Conservation (phyloP, 2,797 vertebrate species). For the Tamandua tetradactyla region DNA sequence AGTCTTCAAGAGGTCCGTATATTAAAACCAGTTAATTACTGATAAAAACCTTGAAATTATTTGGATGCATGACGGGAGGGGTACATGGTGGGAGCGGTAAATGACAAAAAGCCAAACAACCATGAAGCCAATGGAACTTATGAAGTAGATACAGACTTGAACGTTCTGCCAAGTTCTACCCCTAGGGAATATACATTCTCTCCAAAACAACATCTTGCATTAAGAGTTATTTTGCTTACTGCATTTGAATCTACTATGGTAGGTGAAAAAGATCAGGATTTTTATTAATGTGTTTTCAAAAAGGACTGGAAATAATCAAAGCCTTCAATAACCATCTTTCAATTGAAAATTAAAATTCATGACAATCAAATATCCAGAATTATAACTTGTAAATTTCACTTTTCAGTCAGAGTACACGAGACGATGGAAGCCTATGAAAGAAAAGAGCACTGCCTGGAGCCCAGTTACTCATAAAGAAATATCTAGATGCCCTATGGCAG, state of each 20-base stretch:
- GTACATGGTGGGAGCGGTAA: not conserved
- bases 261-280: not conserved
- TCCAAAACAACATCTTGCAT: not conserved
- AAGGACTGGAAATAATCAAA: constrained; percentile 46
- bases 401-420: constrained; percentile 28
- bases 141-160: not conserved
- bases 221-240: not conserved
- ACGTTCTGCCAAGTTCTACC: not conserved
- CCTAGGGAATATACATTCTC: not conserved
- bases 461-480: not conserved
- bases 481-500: not conserved
- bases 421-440: not conserved
- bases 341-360: constrained; percentile 60
- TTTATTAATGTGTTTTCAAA: constrained; percentile 23
- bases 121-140: not conserved
- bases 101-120: not conserved
- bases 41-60: constrained; percentile 28
- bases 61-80: not conserved
- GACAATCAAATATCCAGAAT: constrained; percentile 35
- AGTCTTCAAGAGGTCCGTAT: not conserved
- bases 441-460: not conserved
- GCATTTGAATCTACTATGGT: not conserved
- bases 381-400: constrained; percentile 39
- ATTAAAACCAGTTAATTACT: not conserved
- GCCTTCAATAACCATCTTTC: constrained; percentile 6